Percentiles rank a stretch among this genome's conserved stretches.
phyloP scores from a whole-genome alignment of 2,113 vertebrate species.

The Erythrocebus patas region DNA sequence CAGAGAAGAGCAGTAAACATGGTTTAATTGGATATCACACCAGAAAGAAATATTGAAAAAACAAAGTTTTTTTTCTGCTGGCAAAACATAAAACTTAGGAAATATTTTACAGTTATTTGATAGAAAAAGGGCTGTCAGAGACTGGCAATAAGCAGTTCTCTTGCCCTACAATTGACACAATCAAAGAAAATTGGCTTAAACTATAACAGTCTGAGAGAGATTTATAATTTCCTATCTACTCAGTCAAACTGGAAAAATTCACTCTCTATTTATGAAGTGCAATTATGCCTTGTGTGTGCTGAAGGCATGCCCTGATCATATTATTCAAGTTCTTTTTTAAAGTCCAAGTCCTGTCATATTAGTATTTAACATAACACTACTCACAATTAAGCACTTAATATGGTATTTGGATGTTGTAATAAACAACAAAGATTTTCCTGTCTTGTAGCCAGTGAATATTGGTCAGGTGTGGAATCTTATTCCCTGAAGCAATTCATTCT shows the following conservation, averaged over 20 bases:
- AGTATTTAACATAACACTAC: neutral
- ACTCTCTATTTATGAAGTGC: neutral
- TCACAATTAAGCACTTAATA: constrained; percentile 27
- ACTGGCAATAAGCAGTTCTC: neutral
- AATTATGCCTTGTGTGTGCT: neutral
- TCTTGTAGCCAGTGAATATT: neutral
- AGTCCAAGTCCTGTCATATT: neutral
- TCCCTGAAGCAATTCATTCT: constrained; percentile 35
- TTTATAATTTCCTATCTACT: constrained; percentile 8
- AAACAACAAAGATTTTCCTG: constrained; percentile 45
- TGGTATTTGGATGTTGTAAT: neutral
- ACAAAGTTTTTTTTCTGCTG: neutral
- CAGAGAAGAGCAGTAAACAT: neutral
- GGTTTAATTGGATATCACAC: neutral
- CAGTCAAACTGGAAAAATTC: constrained; percentile 1
- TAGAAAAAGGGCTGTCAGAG: neutral
- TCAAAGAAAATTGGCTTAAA: constrained; percentile 25
- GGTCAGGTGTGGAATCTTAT: constrained; percentile 23
- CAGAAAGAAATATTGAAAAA: neutral
- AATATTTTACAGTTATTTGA: neutral
- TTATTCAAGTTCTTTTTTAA: neutral
- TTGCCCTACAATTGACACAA: neutral
- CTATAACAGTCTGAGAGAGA: neutral
- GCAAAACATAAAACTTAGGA: neutral
- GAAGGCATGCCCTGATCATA: neutral